phyloP scores from a whole-genome alignment of 2,888 invertebrate genomes.

The Drosophila nigritarsus region DNA sequence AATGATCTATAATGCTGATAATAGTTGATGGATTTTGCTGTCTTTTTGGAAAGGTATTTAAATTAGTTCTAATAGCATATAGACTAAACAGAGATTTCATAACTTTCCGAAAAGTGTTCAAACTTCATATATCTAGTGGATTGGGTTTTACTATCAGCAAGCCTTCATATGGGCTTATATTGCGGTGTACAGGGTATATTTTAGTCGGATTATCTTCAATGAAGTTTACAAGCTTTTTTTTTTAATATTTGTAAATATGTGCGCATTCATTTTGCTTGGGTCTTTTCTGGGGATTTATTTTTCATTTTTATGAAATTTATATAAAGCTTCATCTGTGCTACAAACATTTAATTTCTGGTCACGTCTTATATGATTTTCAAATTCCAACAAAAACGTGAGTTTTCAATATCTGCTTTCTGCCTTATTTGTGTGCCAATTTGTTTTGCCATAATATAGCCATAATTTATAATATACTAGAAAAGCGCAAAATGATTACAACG shows the following conservation, averaged over 20 bases:
- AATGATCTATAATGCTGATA: neutral
- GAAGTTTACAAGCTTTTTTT: neutral
- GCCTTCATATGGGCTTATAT: neutral
- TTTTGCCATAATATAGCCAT: slow-evolving; percentile 36
- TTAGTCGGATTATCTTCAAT: neutral
- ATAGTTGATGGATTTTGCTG: neutral
- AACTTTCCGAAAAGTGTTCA: neutral
- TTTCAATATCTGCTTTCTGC: slow-evolving; percentile 54
- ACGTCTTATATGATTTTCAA: slow-evolving; percentile 73
- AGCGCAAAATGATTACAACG: slow-evolving; percentile 5
- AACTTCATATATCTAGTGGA: neutral
- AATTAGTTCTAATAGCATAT: neutral
- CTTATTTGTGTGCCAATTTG: slow-evolving; percentile 49
- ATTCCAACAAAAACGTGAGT: slow-evolving; percentile 54
- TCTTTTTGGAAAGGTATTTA: rapidly evolving
- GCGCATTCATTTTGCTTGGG: slow-evolving; percentile 39
- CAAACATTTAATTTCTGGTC: slow-evolving; percentile 74
- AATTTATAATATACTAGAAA: slow-evolving; percentile 45
- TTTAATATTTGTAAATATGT: slow-evolving; percentile 19
- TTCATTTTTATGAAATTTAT: slow-evolving; percentile 70
- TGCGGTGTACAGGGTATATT: neutral
- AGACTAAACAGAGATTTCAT: neutral
- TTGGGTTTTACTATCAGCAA: neutral
- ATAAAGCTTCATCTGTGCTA: slow-evolving; percentile 55
- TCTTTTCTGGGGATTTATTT: slow-evolving; percentile 67